phyloP scores from a whole-genome alignment of 2,888 invertebrate genomes.

The Gari tellinella region DNA sequence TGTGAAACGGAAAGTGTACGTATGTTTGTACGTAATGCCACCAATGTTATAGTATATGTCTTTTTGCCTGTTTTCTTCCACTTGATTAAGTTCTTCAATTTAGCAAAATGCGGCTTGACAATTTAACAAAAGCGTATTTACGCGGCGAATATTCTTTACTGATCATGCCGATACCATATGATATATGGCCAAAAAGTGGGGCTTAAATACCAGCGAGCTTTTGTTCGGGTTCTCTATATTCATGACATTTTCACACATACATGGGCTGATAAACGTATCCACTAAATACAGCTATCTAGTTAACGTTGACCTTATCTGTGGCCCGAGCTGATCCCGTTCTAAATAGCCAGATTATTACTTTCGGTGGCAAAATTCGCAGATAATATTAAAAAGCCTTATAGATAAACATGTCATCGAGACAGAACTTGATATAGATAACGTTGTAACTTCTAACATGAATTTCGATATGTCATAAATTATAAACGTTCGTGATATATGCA shows the following conservation, averaged over 20 bases:
- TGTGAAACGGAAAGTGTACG: too few relatives aligned
- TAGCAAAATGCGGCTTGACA: constrained; percentile 43
- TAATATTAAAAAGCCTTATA: constrained; percentile 30
- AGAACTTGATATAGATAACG: constrained; percentile 7
- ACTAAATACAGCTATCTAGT: constrained; percentile 10
- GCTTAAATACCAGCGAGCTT: constrained; percentile 33
- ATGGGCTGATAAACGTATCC: constrained; percentile 23
- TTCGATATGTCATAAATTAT: too few relatives aligned
- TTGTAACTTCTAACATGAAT: too few relatives aligned
- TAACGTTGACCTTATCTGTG: constrained; percentile 25
- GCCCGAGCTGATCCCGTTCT: constrained; percentile 24
- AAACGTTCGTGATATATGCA: too few relatives aligned
- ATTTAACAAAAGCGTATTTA: constrained; percentile 39
- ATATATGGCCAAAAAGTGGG: constrained; percentile 37
- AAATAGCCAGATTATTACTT: constrained; percentile 23
- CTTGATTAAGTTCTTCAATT: constrained; percentile 35
- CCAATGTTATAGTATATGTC: too few relatives aligned
- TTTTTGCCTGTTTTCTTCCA: constrained; percentile 8
- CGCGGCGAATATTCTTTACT: constrained; percentile 25
- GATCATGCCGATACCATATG: constrained; percentile 43
- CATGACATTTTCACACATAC: constrained; percentile 57
- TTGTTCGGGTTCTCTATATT: constrained; percentile 39
- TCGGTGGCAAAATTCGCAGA: constrained; percentile 26
- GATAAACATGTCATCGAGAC: constrained; percentile 41
- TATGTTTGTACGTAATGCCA: too few relatives aligned